Conservation (phyloP, 2,888 invertebrate species). For the Drosophila pegasa region DNA sequence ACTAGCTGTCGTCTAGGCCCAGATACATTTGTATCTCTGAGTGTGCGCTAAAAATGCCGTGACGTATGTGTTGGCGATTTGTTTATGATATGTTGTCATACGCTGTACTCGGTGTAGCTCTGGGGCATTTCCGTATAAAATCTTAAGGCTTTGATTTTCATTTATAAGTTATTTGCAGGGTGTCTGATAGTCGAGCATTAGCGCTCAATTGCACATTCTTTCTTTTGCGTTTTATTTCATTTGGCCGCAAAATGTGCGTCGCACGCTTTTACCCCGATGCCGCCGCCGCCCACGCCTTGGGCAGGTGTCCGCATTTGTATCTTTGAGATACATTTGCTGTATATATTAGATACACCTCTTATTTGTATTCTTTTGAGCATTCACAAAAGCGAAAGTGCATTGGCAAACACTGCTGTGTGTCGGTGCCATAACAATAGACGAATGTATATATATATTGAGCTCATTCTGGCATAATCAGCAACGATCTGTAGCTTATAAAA, state of each 20-base stretch:
- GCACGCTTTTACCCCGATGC: background rate
- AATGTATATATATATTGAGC: background rate
- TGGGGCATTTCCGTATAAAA: background rate
- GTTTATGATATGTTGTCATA: constrained; percentile 40
- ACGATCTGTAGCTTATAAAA: background rate
- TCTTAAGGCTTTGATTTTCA: fast-evolving
- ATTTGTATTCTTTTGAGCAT: constrained; percentile 16
- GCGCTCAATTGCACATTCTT: constrained; percentile 8
- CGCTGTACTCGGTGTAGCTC: background rate
- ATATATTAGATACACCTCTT: constrained; percentile 31
- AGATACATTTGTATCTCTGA: constrained; percentile 58
- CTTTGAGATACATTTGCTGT: constrained; percentile 53
- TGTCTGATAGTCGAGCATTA: background rate
- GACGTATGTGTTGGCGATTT: constrained; percentile 29
- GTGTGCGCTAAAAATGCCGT: constrained; percentile 29
- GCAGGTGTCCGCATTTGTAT: constrained; percentile 43
- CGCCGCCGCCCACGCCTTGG: background rate
- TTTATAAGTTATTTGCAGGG: constrained; percentile 12
- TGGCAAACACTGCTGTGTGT: constrained; percentile 16
- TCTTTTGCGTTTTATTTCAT: constrained; percentile 63
- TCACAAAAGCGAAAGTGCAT: constrained; percentile 67
- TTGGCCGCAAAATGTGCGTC: constrained; percentile 60
- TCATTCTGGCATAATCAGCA: background rate
- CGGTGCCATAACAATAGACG: background rate
- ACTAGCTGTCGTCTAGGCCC: constrained; percentile 21